These are phyloP conservation scores for Cantharis lateralis DNA, from an alignment of 2,888 invertebrate species.

Conservation along the genomic window DNA sequence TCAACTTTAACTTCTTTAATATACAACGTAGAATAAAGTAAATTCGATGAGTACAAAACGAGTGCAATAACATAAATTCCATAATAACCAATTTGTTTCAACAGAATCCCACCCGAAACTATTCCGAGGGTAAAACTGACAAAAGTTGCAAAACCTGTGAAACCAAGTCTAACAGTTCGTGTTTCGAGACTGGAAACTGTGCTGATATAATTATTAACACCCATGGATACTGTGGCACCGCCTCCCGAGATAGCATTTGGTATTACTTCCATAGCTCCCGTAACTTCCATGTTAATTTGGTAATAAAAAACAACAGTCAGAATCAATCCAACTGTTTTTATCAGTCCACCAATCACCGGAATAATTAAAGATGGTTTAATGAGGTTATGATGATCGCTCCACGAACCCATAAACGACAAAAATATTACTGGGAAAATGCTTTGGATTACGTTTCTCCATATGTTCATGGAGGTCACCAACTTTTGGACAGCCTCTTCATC, in stretches of 20 bases:
- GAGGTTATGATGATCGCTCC: neutral
- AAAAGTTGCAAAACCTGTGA: neutral
- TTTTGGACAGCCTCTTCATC: neutral
- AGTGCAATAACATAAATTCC: neutral
- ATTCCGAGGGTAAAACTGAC: neutral
- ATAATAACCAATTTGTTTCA: neutral
- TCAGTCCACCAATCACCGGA: neutral
- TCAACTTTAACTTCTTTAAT: neutral
- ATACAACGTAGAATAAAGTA: neutral
- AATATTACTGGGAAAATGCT: neutral
- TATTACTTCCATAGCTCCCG: neutral
- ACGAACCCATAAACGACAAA: neutral
- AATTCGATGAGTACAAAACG: neutral
- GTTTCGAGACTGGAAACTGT: neutral
- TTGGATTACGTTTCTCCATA: neutral
- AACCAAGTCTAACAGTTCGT: neutral
- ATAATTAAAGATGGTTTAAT: neutral
- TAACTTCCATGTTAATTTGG: neutral
- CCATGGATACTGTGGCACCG: neutral
- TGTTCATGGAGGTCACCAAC: neutral
- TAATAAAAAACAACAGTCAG: neutral
- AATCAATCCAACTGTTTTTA: neutral
- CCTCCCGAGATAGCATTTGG: neutral
- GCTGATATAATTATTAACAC: neutral
- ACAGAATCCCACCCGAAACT: neutral